Evolutionary conservation across 1,140 invertebrate species (phyloP), one percentile per base, ranked within the genome.

Genomic region (Bradynema listronoti): DNA sequence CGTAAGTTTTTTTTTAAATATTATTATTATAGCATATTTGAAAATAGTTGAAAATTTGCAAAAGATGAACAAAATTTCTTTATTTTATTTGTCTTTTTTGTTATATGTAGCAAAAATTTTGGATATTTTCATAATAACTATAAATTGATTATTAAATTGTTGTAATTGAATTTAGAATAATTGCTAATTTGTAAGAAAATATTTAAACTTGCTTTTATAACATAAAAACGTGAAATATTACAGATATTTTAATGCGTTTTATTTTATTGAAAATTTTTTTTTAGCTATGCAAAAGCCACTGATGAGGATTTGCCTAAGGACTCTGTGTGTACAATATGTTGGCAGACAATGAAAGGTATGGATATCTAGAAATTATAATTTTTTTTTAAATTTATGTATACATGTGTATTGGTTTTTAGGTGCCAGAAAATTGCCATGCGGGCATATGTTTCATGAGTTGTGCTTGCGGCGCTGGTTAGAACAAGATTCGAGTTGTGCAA

Each of bases 401-500:
- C 36, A 39, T 39, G 11, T 39, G 36, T 11, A 39, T 39, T 39
- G n/a, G n/a, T n/a, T n/a, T n/a, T n/a, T n/a, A 32, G 62, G 7
- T 32, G 66, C 66, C 25, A 34, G 66, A 9, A 71, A 71, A 58
- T 46, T 69, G 9, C 66, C 66, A 22, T 69, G 66, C 47, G 62
- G 59, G 33, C 66, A 69, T 34, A 53, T 66, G 27, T 69, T 69
- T 33, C 66, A 69, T 51, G 66, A 69, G 22, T 32, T 64, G 29
- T 69, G 66, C 33, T 33, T 63, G 4, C 61, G 61, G 16, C 56
- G 67, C 3, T 69, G 66, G 66, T 53, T 69, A 11, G 68, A 69
- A 53, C 66, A 69, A 32, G 66, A 69, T 30, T 69, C 66, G 6
- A 65, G 60, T 29, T 69, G 66, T 56, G 67, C 66, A n/a, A 65